Conservation (phyloP, 2,113 vertebrate genomes). For the Perca fluviatilis region DNA sequence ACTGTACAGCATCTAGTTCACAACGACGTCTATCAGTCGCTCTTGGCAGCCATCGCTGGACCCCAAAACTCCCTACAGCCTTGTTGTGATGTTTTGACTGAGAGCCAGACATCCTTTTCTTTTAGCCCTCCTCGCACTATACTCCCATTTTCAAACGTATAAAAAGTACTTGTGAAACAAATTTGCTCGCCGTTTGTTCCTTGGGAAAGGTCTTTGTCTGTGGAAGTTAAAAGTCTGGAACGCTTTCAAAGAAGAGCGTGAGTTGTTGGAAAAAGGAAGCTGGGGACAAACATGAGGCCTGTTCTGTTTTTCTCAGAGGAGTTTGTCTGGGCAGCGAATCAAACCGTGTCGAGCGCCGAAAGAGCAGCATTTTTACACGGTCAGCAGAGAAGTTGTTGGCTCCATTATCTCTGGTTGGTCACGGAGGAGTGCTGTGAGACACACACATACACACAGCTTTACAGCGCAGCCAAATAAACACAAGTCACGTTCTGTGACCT, state of each 20-base stretch:
- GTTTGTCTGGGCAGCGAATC: conserved; percentile 55
- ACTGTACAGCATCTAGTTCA: conserved; percentile 2
- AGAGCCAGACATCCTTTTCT: conserved; percentile 18
- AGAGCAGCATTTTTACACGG: conserved; percentile 49
- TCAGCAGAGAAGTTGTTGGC: conserved; percentile 57
- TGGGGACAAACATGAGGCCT: conserved; percentile 20
- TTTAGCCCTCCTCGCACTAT: not conserved
- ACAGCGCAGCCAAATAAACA: conserved; percentile 13
- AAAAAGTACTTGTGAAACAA: conserved; percentile 10
- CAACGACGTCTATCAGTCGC: conserved; percentile 8
- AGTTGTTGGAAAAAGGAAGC: conserved; percentile 52
- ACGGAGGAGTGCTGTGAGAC: conserved; percentile 1
- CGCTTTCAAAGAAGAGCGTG: conserved; percentile 39
- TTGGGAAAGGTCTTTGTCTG: conserved; percentile 16
- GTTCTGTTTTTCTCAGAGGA: conserved; percentile 27
- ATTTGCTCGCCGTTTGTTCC: conserved; percentile 24
- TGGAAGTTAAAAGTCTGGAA: conserved; percentile 51
- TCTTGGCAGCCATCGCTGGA: conserved; percentile 31
- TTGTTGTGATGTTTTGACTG: conserved; percentile 35
- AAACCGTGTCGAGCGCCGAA: conserved; percentile 31
- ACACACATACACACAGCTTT: conserved; percentile 1
- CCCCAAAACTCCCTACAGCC: conserved; percentile 23
- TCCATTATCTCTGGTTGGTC: conserved; percentile 57
- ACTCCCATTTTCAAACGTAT: not conserved
- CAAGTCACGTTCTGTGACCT: conserved; percentile 16